Evolutionary conservation across 1,140 invertebrate species (phyloP).

Genomic region (Physella acuta): DNA sequence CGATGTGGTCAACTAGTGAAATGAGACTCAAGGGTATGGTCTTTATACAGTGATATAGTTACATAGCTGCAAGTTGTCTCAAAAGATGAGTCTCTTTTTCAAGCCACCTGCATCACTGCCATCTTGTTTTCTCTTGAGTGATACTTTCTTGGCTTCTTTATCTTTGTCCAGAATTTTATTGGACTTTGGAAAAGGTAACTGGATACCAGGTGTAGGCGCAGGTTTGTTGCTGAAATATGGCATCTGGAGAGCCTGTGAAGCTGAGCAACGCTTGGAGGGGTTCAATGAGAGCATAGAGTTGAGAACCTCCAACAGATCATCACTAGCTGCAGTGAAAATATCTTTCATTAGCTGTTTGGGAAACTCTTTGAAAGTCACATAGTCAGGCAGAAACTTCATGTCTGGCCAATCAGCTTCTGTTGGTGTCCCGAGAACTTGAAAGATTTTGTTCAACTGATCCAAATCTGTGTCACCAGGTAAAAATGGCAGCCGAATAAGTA

Average conservation of each 20-base stretch:
- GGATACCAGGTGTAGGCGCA: slow-evolving; percentile 77
- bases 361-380: slow-evolving; percentile 87
- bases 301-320: slow-evolving; percentile 88
- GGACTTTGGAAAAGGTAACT: slow-evolving; percentile 68
- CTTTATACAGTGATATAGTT: too few relatives aligned
- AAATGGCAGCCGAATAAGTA: slow-evolving; percentile 85
- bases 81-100: slow-evolving; percentile 13
- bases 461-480: slow-evolving; percentile 95
- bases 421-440: slow-evolving; percentile 88
- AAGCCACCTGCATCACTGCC: slow-evolving; percentile 18
- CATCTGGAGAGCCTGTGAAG: slow-evolving; percentile 68
- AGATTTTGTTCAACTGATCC: slow-evolving; percentile 93
- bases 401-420: slow-evolving; percentile 86
- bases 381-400: slow-evolving; percentile 84
- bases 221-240: slow-evolving; percentile 77
- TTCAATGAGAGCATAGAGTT: slow-evolving; percentile 79
- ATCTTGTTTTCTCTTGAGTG: slow-evolving; percentile 42
- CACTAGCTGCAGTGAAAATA: slow-evolving; percentile 92
- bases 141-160: slow-evolving; percentile 33
- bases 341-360: slow-evolving; percentile 80
- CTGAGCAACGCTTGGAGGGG: slow-evolving; percentile 81
- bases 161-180: slow-evolving; percentile 45
- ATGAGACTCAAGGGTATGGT: too few relatives aligned
- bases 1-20: too few relatives aligned
- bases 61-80: too few relatives aligned